phyloP scores from a whole-genome alignment of 1,140 invertebrate genomes.

The Drosophila aff. region DNA sequence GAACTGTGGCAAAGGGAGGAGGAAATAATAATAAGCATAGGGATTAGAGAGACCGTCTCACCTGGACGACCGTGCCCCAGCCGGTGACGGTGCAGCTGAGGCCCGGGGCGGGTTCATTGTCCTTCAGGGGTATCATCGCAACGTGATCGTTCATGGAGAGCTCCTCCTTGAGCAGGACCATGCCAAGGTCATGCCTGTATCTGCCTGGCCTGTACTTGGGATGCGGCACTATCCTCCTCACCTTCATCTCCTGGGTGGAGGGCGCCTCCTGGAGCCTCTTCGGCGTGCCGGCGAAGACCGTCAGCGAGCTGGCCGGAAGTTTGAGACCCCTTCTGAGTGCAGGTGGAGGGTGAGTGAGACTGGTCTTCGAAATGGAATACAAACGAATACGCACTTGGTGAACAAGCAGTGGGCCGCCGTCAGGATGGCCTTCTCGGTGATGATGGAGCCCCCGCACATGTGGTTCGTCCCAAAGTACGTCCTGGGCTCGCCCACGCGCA shows the following conservation, averaged over 20 bases:
- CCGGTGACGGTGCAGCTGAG: constrained; percentile 53
- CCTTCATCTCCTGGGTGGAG: constrained; percentile 23
- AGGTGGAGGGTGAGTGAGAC: not conserved
- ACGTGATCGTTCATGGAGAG: not conserved
- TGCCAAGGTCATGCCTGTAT: constrained; percentile 42
- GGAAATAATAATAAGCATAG: too few species aligned
- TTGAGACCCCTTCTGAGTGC: not conserved
- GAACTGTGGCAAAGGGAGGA: constrained; percentile 12
- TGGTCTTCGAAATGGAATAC: not conserved
- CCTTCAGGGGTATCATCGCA: constrained; percentile 6
- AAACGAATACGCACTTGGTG: constrained; percentile 13
- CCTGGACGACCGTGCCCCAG: constrained; percentile 69
- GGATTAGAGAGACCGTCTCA: constrained; percentile 3
- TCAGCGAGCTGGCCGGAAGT: not conserved
- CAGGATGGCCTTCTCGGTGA: constrained; percentile 33
- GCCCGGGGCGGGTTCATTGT: not conserved
- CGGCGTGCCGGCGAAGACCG: constrained; percentile 54
- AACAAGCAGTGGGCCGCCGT: constrained; percentile 70
- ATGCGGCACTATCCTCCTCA: constrained; percentile 26
- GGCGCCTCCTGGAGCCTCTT: constrained; percentile 23
- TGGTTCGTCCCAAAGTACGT: constrained; percentile 57
- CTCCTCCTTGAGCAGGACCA: constrained; percentile 33
- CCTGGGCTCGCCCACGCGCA: not conserved
- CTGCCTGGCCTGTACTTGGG: constrained; percentile 13
- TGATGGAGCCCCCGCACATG: constrained; percentile 62